Evolutionary conservation across 2,888 invertebrate species (phyloP).

Genomic region (Lasioglossum calceatum): DNA sequence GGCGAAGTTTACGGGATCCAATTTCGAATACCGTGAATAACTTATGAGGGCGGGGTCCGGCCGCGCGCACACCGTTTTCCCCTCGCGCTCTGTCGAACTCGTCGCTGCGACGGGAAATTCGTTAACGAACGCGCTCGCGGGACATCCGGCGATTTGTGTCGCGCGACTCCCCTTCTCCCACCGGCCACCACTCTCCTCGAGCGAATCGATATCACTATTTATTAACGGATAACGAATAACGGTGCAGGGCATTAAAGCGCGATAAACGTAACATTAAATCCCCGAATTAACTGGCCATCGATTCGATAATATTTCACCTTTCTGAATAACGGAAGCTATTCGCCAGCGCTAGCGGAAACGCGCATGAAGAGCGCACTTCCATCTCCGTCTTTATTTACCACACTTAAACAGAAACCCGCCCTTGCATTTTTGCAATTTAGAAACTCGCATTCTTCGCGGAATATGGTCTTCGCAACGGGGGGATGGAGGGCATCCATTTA

Average conservation of each 20-base stretch:
- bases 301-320: slow-evolving; percentile 39
- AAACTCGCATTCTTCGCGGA: slow-evolving; percentile 5
- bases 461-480: slow-evolving; percentile 20
- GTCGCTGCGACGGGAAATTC: neutral
- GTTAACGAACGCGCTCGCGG: slow-evolving; percentile 2
- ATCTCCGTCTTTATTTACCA: slow-evolving; percentile 26
- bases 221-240: slow-evolving; percentile 52
- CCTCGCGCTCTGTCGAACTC: slow-evolving; percentile 1
- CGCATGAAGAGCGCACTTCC: neutral
- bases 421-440: slow-evolving; percentile 25
- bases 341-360: slow-evolving; percentile 26
- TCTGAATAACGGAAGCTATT: slow-evolving; percentile 18
- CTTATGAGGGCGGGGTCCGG: slow-evolving; percentile 45
- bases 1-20: slow-evolving; percentile 55
- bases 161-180: neutral
- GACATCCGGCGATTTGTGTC: slow-evolving; percentile 7
- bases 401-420: no score
- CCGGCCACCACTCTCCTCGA: neutral
- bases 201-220: slow-evolving; percentile 47
- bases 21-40: slow-evolving; percentile 61
- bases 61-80: neutral
- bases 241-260: slow-evolving; percentile 19
- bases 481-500: slow-evolving; percentile 49
- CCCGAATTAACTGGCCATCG: slow-evolving; percentile 48
- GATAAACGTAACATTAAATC: slow-evolving; percentile 49